phyloP scores from a whole-genome alignment of 1,140 invertebrate genomes.

The Nixonia krombeini region DNA sequence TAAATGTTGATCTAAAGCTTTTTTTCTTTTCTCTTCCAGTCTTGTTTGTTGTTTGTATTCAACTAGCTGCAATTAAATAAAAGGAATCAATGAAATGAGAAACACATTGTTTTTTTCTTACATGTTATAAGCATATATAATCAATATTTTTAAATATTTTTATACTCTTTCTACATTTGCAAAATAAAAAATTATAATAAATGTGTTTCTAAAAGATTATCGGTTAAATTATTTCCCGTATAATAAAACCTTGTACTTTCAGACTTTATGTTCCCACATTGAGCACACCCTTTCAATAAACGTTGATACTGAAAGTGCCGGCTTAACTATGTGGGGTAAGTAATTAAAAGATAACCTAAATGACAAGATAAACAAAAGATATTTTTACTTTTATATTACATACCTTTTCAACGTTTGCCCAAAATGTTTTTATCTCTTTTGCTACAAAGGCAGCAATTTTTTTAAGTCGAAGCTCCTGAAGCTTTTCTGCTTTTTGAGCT shows the following conservation, averaged over 20 bases:
- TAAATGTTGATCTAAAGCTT: constrained; percentile 96
- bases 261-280: constrained; percentile 69
- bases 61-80: constrained; percentile 78
- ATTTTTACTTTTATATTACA: too few relatives aligned
- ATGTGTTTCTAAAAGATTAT: constrained; percentile 53
- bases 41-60: constrained; percentile 95
- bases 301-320: constrained; percentile 60
- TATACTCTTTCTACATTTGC: too few relatives aligned
- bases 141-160: too few relatives aligned
- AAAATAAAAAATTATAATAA: constrained; percentile 3
- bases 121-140: too few relatives aligned
- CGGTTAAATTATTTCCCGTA: constrained; percentile 31
- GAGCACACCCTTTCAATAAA: constrained; percentile 67
- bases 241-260: constrained; percentile 43
- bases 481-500: constrained; percentile 91
- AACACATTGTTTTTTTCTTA: too few relatives aligned
- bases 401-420: constrained; percentile 96
- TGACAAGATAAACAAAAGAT: too few relatives aligned
- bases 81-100: too few relatives aligned
- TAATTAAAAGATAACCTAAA: constrained; percentile 3
- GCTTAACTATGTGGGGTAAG: constrained; percentile 69
- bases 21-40: constrained; percentile 94
- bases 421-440: constrained; percentile 95
- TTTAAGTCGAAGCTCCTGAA: constrained; percentile 88
- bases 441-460: constrained; percentile 92